Percentiles rank a stretch among this genome's conserved stretches.
phyloP scores from a whole-genome alignment of 2,113 vertebrate species.

The Ahaetulla prasina region DNA sequence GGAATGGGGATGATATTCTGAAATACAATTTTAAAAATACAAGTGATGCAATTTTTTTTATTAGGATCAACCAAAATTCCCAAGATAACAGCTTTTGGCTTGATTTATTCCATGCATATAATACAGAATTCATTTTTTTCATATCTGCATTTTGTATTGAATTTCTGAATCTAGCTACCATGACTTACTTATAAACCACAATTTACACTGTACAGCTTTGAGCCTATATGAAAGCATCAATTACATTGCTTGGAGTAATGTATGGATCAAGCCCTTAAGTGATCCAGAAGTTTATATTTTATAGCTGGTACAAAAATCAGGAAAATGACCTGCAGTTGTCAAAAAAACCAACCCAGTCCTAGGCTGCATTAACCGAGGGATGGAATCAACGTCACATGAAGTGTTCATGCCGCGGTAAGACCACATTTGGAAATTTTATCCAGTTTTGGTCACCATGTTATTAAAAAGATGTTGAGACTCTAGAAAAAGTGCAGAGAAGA shows the following conservation, averaged over 20 bases:
- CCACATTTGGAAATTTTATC: not conserved
- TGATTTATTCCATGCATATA: not conserved
- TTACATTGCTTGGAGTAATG: not conserved
- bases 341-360: not conserved
- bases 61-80: not conserved
- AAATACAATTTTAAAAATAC: not conserved
- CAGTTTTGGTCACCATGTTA: not conserved
- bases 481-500: too few relatives aligned
- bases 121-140: not conserved
- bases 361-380: too few relatives aligned
- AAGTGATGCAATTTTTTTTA: not conserved
- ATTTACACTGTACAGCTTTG: not conserved
- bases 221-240: not conserved
- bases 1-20: not conserved
- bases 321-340: not conserved
- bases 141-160: not conserved
- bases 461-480: not conserved
- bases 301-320: not conserved
- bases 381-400: not conserved
- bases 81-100: not conserved
- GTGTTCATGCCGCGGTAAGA: not conserved
- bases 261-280: not conserved
- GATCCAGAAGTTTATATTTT: not conserved
- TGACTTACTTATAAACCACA: not conserved
- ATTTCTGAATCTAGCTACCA: not conserved